These are phyloP conservation scores for Protomyctophum bolini DNA, from an alignment of 2,113 vertebrate species.

Conservation along the genomic window DNA sequence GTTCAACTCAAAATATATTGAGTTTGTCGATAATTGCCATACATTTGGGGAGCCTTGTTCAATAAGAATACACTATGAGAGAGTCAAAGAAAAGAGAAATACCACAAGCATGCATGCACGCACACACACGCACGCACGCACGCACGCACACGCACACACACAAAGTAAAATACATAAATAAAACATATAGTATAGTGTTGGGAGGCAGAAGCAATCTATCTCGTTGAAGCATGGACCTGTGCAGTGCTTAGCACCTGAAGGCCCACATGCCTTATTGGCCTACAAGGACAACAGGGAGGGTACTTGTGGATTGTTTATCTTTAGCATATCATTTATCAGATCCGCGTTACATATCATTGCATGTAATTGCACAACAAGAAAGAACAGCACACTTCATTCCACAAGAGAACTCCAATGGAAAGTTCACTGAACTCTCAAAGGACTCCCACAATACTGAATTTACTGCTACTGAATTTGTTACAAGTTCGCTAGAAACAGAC, in stretches of 20 bases:
- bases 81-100: slow-evolving; percentile 4
- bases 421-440: too few species aligned
- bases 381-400: background rate
- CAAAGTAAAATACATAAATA: slow-evolving; percentile 20
- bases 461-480: too few species aligned
- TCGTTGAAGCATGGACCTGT: slow-evolving; percentile 36
- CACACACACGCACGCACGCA: background rate
- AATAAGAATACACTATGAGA: slow-evolving; percentile 49
- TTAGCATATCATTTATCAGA: slow-evolving; percentile 47
- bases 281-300: slow-evolving; percentile 56
- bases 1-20: background rate
- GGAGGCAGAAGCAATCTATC: slow-evolving; percentile 27
- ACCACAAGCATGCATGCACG: background rate
- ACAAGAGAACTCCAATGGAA: too few species aligned
- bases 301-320: slow-evolving; percentile 36
- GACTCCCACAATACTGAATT: too few species aligned
- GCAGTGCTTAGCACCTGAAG: slow-evolving; percentile 43
- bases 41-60: slow-evolving; percentile 55
- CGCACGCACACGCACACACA: background rate
- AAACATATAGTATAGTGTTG: slow-evolving; percentile 16
- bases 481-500: too few species aligned
- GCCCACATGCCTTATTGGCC: slow-evolving; percentile 51
- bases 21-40: slow-evolving; percentile 11
- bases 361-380: slow-evolving; percentile 36
- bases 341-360: slow-evolving; percentile 11